Percentiles rank a stretch among this genome's conserved stretches.
These are phyloP conservation scores for Taenioides sp. DNA, from an alignment of 2,797 vertebrate genomes.

Conservation along the genomic window DNA sequence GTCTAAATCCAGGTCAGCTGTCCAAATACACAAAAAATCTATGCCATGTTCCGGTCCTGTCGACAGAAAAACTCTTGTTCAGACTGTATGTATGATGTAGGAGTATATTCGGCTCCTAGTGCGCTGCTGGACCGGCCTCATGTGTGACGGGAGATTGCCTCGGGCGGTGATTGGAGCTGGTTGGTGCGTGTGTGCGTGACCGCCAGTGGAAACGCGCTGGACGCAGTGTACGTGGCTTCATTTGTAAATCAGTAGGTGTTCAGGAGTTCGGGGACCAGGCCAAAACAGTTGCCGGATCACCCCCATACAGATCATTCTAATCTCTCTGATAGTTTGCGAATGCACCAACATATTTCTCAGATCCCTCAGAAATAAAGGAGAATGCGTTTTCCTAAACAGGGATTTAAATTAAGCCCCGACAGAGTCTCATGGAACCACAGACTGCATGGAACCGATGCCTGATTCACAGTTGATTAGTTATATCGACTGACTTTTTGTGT, in stretches of 20 bases:
- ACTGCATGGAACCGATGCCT: conserved; percentile 10
- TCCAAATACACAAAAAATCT: background rate
- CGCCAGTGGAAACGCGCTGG: conserved; percentile 4
- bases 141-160: conserved; percentile 18
- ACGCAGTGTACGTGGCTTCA: too few relatives aligned
- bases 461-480: conserved; percentile 40
- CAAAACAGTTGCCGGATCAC: too few relatives aligned
- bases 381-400: too few relatives aligned
- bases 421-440: conserved; percentile 4
- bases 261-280: too few relatives aligned
- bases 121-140: conserved; percentile 12
- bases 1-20: background rate
- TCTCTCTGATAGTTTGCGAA: too few relatives aligned
- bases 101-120: background rate
- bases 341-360: too few relatives aligned
- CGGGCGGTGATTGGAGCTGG: conserved; percentile 17
- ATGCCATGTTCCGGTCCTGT: background rate
- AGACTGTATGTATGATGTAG: background rate
- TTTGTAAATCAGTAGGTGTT: too few relatives aligned
- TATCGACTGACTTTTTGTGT: conserved; percentile 47
- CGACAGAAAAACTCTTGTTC: background rate
- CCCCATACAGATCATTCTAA: too few relatives aligned
- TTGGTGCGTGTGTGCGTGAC: conserved; percentile 15
- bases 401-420: background rate
- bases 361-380: too few relatives aligned